phyloP scores from a whole-genome alignment of 1,140 invertebrate species.

The Megalonaias nervosa region DNA sequence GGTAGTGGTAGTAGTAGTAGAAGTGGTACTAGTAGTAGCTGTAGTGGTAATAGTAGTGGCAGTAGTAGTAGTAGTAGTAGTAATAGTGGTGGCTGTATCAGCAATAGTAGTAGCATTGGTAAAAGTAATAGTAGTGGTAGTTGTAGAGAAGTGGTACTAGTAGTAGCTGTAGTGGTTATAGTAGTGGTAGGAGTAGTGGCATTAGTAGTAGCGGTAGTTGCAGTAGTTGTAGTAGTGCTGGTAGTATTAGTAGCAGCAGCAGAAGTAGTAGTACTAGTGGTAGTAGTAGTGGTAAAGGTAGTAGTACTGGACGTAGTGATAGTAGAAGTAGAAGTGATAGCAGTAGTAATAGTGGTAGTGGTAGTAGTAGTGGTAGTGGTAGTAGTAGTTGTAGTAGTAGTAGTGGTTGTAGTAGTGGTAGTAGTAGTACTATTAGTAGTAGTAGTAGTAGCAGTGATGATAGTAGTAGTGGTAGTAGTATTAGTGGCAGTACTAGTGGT shows the following conservation, averaged over 20 bases:
- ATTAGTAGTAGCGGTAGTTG: slow-evolving; percentile 14
- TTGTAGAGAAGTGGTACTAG: slow-evolving; percentile 34
- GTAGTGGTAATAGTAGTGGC: slow-evolving; percentile 16
- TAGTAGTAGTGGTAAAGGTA: slow-evolving; percentile 33
- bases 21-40: slow-evolving; percentile 28
- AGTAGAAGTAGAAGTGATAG: slow-evolving; percentile 28
- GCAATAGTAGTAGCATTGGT: no score
- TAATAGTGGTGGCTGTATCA: slow-evolving; percentile 16
- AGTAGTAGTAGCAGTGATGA: no score
- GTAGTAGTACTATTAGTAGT: no score
- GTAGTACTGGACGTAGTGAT: slow-evolving; percentile 22
- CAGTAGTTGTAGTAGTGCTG: no score
- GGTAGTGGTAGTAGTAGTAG: slow-evolving; percentile 32
- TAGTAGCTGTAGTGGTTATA: slow-evolving; percentile 24
- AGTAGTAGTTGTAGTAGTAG: slow-evolving; percentile 6
- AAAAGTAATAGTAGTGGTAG: slow-evolving; percentile 30
- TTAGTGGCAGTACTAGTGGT: slow-evolving; percentile 27
- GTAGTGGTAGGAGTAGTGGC: slow-evolving; percentile 29
- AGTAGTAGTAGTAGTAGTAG: slow-evolving; percentile 24
- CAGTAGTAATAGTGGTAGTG: slow-evolving; percentile 9
- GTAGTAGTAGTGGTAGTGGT: slow-evolving; percentile 3
- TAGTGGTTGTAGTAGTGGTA: no score
- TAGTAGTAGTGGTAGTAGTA: slow-evolving; percentile 36
- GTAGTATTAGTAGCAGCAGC: no score
- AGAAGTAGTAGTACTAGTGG: slow-evolving; percentile 3